A percentile compares a stretch with the other conserved stretches of the same genome.
These are phyloP conservation scores for Camelus bactrianus DNA, from an alignment of 2,113 vertebrate species.

Conservation along the genomic window DNA sequence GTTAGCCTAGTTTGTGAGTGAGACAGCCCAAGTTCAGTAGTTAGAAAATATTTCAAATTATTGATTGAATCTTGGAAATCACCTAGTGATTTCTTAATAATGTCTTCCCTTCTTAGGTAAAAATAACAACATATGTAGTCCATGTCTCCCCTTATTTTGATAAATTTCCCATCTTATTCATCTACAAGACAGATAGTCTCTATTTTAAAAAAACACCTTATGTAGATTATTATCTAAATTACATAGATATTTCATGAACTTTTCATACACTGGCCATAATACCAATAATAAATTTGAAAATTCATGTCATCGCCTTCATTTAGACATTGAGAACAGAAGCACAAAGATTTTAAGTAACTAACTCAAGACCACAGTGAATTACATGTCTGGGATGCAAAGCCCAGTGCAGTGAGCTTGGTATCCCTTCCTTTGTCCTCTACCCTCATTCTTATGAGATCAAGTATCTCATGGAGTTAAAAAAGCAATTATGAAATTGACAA, in stretches of 20 bases:
- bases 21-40: neutral
- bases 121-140: neutral
- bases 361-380: neutral
- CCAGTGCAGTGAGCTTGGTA: neutral
- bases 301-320: neutral
- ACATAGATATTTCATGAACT: neutral
- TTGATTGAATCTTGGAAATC: neutral
- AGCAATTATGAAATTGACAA: neutral
- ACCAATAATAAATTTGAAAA: constrained; percentile 20
- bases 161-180: constrained; percentile 3
- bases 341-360: neutral
- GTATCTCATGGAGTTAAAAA: neutral
- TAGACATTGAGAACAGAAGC: neutral
- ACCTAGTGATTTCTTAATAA: neutral
- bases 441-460: neutral
- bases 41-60: neutral
- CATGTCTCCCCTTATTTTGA: neutral
- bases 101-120: neutral
- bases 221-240: neutral
- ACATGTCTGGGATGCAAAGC: neutral
- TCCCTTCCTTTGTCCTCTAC: neutral
- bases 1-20: neutral
- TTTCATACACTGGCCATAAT: neutral
- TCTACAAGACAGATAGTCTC: neutral
- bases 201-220: constrained; percentile 24